Percentiles rank a stretch among this genome's conserved stretches.
phyloP scores from a whole-genome alignment of 2,888 invertebrate genomes.

The Eurytoma adleriae region DNA sequence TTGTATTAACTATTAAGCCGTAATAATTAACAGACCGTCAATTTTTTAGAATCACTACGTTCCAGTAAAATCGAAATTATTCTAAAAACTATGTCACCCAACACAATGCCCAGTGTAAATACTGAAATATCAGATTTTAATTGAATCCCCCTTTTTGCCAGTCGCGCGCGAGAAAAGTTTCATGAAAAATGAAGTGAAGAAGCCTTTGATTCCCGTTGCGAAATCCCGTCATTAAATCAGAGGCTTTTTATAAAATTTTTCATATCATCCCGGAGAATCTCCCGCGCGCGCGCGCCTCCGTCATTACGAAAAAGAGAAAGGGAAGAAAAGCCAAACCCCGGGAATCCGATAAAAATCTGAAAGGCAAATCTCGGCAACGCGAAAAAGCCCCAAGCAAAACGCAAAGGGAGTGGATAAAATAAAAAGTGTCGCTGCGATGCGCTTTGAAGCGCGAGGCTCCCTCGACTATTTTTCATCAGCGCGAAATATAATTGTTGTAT shows the following conservation, averaged over 20 bases:
- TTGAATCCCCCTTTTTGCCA: background rate
- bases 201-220: slow-evolving; percentile 41
- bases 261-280: slow-evolving; percentile 33
- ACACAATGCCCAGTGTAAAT: background rate
- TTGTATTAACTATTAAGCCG: no score
- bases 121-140: slow-evolving; percentile 1
- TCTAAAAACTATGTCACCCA: background rate
- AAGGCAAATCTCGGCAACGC: slow-evolving; percentile 54
- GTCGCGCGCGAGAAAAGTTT: background rate
- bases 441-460: slow-evolving; percentile 21
- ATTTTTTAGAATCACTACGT: background rate
- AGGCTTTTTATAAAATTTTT: slow-evolving; percentile 55
- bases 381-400: slow-evolving; percentile 42
- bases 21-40: background rate
- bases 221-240: slow-evolving; percentile 56
- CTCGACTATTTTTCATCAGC: slow-evolving; percentile 31
- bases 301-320: slow-evolving; percentile 48
- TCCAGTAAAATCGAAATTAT: background rate
- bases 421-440: background rate
- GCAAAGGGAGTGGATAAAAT: slow-evolving; percentile 16
- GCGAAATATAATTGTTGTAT: slow-evolving; percentile 36
- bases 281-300: slow-evolving; percentile 12
- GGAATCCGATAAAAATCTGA: slow-evolving; percentile 57
- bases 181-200: slow-evolving; percentile 35
- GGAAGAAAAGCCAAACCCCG: slow-evolving; percentile 54